Percentiles rank a stretch among this genome's conserved stretches.
phyloP scores from a whole-genome alignment of 1,140 invertebrate genomes.

The Brachionus angularis region DNA sequence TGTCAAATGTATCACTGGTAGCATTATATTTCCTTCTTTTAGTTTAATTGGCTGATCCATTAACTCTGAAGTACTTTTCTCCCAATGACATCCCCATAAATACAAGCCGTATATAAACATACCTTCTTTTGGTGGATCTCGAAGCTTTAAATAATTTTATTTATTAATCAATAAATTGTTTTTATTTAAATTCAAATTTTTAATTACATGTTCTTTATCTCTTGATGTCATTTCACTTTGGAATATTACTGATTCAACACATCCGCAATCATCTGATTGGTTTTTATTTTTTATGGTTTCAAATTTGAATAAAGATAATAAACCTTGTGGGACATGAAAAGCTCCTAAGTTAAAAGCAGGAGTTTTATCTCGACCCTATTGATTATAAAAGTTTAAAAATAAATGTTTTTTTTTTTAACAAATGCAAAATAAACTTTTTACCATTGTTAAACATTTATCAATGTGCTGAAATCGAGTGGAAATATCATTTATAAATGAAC shows the following conservation, averaged over 20 bases:
- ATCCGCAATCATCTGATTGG: conserved; percentile 50
- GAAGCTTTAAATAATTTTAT: conserved; percentile 48
- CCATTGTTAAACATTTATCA: conserved; percentile 54
- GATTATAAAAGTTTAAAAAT: not conserved
- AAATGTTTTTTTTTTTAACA: too few species aligned
- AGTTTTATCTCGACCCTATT: conserved; percentile 55
- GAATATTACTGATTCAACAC: conserved; percentile 54
- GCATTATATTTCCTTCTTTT: conserved; percentile 48
- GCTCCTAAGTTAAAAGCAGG: conserved; percentile 56
- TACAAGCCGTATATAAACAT: conserved; percentile 58
- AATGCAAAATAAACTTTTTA: conserved; percentile 37
- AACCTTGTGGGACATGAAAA: conserved; percentile 53
- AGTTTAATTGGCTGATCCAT: conserved; percentile 51
- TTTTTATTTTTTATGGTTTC: conserved; percentile 50
- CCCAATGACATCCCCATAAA: conserved; percentile 55
- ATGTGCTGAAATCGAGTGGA: conserved; percentile 53
- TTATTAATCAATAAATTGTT: not conserved
- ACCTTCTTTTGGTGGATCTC: conserved; percentile 58
- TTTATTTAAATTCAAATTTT: not conserved
- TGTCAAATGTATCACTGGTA: conserved; percentile 57
- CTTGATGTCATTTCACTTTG: conserved; percentile 57
- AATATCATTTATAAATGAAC: conserved; percentile 53
- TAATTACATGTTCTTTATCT: conserved; percentile 58
- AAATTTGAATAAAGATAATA: conserved; percentile 55
- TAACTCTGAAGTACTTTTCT: conserved; percentile 56